Percentiles rank a stretch among this genome's conserved stretches.
Evolutionary conservation across 1,140 invertebrate species (phyloP).

Genomic region (Heliconius nattereri): DNA sequence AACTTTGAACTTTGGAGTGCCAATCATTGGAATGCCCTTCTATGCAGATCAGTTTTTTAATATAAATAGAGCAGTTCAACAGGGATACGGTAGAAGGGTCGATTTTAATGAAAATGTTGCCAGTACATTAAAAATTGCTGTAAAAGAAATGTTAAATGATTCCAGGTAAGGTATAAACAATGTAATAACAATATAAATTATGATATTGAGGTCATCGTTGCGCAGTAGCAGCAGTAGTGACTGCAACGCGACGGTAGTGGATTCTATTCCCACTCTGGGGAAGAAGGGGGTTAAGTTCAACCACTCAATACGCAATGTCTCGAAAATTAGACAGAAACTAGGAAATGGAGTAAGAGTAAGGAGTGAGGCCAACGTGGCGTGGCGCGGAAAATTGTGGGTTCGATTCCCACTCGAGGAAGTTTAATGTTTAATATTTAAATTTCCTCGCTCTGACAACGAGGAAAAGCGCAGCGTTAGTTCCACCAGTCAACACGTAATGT

Average conservation of each 20-base stretch:
- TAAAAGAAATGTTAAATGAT: slow-evolving; percentile 51
- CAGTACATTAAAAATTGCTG: slow-evolving; percentile 41
- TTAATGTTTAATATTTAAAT: too few relatives aligned
- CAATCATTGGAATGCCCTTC: slow-evolving; percentile 85
- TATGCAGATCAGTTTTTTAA: slow-evolving; percentile 84
- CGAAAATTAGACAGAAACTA: neutral
- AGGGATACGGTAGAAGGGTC: slow-evolving; percentile 49
- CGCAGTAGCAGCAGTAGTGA: neutral
- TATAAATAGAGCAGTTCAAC: slow-evolving; percentile 45
- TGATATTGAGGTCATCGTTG: neutral
- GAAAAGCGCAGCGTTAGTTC: too few relatives aligned
- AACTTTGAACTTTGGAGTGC: slow-evolving; percentile 84
- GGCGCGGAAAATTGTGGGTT: too few relatives aligned
- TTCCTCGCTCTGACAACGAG: too few relatives aligned
- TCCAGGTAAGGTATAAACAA: slow-evolving; percentile 42
- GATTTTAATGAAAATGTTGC: slow-evolving; percentile 31
- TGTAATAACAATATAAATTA: neutral
- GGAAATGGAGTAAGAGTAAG: too few relatives aligned
- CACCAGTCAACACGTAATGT: too few relatives aligned
- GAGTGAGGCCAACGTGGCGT: too few relatives aligned
- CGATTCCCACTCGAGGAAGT: too few relatives aligned
- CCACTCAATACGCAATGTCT: neutral
- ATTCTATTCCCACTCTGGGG: neutral
- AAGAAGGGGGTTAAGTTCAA: neutral
- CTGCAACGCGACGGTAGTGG: neutral